These are phyloP conservation scores for Phataginus tetradactyla DNA, from an alignment of 2,797 vertebrate species.

Conservation along the genomic window DNA sequence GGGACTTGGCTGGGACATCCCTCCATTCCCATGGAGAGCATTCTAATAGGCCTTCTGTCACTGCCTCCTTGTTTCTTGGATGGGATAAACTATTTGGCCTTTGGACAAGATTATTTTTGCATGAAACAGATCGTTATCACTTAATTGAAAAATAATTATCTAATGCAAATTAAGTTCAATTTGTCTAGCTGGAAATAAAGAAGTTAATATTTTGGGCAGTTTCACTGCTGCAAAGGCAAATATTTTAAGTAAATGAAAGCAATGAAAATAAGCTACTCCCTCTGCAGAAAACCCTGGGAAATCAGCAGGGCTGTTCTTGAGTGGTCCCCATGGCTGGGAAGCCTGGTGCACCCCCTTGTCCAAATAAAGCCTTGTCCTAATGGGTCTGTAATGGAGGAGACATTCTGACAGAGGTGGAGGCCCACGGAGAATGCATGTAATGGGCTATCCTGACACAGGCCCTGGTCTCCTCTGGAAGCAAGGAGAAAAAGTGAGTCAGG, in stretches of 20 bases:
- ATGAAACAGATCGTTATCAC: conserved; percentile 86
- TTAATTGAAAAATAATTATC: conserved; percentile 88
- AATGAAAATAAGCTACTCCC: conserved; percentile 16
- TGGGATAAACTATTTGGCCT: conserved; percentile 84
- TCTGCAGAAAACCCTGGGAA: conserved; percentile 45
- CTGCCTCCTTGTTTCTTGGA: conserved; percentile 61
- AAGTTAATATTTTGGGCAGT: conserved; percentile 65
- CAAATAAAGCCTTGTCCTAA: neutral
- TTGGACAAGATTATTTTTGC: conserved; percentile 86
- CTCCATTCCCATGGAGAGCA: rapidly evolving
- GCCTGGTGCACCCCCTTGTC: neutral
- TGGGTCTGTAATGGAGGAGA: neutral
- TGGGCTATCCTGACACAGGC: neutral
- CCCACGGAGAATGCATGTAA: too few relatives aligned
- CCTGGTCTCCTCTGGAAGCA: neutral
- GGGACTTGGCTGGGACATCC: neutral
- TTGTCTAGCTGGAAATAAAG: conserved; percentile 80
- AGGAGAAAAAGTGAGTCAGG: neutral
- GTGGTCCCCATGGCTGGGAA: neutral
- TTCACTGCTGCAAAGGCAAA: conserved; percentile 62
- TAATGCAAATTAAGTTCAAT: conserved; percentile 85
- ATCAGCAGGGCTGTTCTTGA: neutral
- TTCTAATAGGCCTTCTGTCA: neutral
- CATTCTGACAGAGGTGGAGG: neutral
- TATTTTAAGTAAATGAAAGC: conserved; percentile 66